A percentile compares a stretch with the other conserved stretches of the same genome.
phyloP scores from a whole-genome alignment of 2,888 invertebrate species.

The Lithodes maja region DNA sequence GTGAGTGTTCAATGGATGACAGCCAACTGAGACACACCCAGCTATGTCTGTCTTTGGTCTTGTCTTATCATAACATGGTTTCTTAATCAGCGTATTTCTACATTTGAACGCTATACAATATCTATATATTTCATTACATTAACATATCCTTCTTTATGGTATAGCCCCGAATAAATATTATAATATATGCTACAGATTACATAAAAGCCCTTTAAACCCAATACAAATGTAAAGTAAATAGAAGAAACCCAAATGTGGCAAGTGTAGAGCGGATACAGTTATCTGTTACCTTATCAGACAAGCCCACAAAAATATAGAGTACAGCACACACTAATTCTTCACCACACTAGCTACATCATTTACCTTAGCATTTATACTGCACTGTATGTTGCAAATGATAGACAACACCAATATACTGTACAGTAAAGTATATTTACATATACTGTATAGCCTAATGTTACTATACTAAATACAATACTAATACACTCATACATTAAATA shows the following conservation, averaged over 20 bases:
- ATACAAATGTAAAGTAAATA: neutral
- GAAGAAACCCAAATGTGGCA: conserved; percentile 8
- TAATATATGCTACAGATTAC: neutral
- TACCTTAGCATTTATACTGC: no score
- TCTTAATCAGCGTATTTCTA: no score
- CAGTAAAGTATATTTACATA: no score
- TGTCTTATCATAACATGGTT: neutral
- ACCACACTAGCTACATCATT: no score
- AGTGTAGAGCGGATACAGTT: conserved; percentile 21
- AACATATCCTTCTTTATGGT: neutral
- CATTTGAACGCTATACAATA: no score
- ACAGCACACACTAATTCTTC: neutral
- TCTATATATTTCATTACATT: no score
- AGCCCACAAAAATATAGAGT: conserved; percentile 12
- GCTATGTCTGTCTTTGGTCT: neutral
- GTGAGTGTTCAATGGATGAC: neutral
- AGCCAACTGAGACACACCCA: conserved; percentile 3
- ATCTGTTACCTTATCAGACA: conserved; percentile 33
- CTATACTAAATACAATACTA: no score
- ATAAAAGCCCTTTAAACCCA: neutral
- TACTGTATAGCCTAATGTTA: no score
- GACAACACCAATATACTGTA: no score
- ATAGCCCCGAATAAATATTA: neutral
- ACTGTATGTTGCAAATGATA: no score
- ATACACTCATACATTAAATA: no score